Evolutionary conservation across 2,797 vertebrate genomes (phyloP), one percentile per base, ranked within the genome.

Genomic region (Trachops cirrhosus): DNA sequence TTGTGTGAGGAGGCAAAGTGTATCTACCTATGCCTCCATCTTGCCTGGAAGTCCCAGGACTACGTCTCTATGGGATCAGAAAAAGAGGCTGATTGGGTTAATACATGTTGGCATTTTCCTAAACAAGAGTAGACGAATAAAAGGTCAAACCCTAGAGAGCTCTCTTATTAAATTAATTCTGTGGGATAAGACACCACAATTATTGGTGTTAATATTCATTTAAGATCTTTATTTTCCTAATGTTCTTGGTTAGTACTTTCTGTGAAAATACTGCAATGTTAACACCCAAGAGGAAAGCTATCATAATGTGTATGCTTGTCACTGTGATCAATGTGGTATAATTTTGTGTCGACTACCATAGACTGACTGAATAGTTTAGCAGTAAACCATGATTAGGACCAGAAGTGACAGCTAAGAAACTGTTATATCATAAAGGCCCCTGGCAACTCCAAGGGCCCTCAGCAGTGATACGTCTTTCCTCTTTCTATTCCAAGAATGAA

Each of bases 241-340:
- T 62, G 1, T 94, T 98, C 92, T 98, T 97, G 75, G 91, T 98
- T 97, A 96, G 96, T 94, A 97, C 95, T 50, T 50, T 77, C 9
- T 77, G 73, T 92, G 96, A 79, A 77, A 95, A 77, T 98, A 98
- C 96, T 94, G 92, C 91, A 89, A 54, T 98, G 86, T 98, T 96
- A 44, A 77, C 93, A 89, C 97, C 96, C 57, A 54, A 97, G 96
- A 95, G 93, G 84, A 98, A 98, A 98, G 90, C 97, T 98, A 98
- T 98, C 97, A 89, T 97, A 93, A 97, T 96, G 80, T 98, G 91
- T 98, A 94, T 98, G 89, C 97, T 97, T 74, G 91, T 96, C 88
- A 88, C 90, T 62, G 5, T 92, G 95, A 98, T 97, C 95, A 96
- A 96, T 96, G 85, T 98, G 97, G 97, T 97, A 98, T 97, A 97